Base-by-base conservation (phyloP, 92 coral and sea anemone genomes). In the Porites evermanni region DNA sequence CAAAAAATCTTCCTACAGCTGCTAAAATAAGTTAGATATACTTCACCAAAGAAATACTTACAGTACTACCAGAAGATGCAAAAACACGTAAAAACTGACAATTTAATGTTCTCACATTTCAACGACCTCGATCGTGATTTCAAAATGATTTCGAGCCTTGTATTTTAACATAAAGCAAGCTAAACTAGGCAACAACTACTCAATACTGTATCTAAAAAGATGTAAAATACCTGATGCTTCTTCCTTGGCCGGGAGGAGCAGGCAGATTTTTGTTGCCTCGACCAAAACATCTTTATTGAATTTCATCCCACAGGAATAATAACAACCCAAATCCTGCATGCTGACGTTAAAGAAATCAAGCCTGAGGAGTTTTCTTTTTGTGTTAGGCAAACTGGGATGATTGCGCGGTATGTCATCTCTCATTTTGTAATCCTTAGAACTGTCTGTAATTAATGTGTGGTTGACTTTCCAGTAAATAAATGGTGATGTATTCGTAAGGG, bases 221-320 rank as follows among this genome's bases (percentile, higher is more conserved):
- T 38, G 47, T 38, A 38, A 38, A 38, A 38, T 38, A 38, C 47
- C 47, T 38, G 47, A 38, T 38, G 19, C 66, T 1, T 29, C 32
- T 17, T 63, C 2, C 53, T 29, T 64, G 3, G 2, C 52, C 32
- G 29, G 18, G 44, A 77, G 11, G 23, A 51, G 3, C 0, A 77
- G 44, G 14, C 3, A 77, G 18, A 60, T 20, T 14, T 61, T 60
- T 14, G 80, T 65, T 7, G 10, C 60, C 47, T 26, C 53, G 29
- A 77, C 51, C 58, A 18, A 53, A 32, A 56, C 23, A 16, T 11
- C 59, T 11, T 56, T 14, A 56, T 14, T 11, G 54, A 70, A 81
- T 64, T 81, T 67, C 58, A 20, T 52, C 0, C 69, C 70, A 70
- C 86, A 81, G 70, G 29, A 53, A 19, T 81, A 53, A 19, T 81